A percentile compares a stretch with the other conserved stretches of the same genome.
phyloP scores from a whole-genome alignment of 2,888 invertebrate genomes.

The Heliconius hortense region DNA sequence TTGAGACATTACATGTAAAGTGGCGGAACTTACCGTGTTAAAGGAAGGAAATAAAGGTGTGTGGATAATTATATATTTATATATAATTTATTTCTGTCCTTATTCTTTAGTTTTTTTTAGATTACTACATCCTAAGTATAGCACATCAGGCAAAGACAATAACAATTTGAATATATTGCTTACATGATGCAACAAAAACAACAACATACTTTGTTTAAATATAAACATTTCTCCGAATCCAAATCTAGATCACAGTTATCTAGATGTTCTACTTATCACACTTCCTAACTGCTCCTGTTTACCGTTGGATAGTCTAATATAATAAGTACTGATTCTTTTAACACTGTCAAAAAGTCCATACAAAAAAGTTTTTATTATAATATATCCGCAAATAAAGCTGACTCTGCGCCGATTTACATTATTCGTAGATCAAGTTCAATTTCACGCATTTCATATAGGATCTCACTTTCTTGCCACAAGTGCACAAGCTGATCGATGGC shows the following conservation, averaged over 20 bases:
- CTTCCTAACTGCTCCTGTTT: not conserved
- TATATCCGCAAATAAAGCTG: not conserved
- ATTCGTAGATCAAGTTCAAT: constrained; percentile 70
- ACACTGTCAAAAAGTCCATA: not conserved
- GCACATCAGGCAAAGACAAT: not conserved
- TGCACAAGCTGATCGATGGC: constrained; percentile 69
- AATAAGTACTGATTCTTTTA: not conserved
- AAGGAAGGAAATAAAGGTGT: too few species aligned
- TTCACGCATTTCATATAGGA: constrained; percentile 64
- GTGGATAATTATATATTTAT: not conserved
- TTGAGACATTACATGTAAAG: not conserved
- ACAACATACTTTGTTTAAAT: not conserved
- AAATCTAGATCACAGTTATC: not conserved
- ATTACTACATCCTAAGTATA: not conserved
- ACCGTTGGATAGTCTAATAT: not conserved
- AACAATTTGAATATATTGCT: not conserved
- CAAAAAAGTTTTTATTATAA: not conserved
- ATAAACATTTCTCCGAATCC: not conserved
- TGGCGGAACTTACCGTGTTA: not conserved
- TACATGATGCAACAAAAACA: not conserved
- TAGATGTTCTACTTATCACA: not conserved
- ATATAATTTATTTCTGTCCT: not conserved
- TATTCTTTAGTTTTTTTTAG: not conserved
- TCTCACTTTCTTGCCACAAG: constrained; percentile 57
- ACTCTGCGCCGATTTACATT: constrained; percentile 40